Percentiles rank a stretch among this genome's conserved stretches.
Evolutionary conservation across 2,888 invertebrate genomes (phyloP).

Genomic region (Congeria kusceri): DNA sequence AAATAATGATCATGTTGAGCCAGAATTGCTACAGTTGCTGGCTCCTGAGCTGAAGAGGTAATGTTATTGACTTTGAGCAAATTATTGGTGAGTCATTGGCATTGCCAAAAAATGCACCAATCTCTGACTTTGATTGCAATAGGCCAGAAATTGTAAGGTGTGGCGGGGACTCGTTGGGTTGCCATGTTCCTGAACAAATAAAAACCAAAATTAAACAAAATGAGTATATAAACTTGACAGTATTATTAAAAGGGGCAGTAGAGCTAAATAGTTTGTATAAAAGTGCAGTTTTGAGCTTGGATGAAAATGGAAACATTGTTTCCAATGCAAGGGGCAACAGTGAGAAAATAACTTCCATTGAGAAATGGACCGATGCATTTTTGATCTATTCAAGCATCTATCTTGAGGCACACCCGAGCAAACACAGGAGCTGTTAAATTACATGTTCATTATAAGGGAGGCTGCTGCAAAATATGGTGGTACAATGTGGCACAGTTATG

Average conservation of each 20-base stretch:
- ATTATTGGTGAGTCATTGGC: not conserved
- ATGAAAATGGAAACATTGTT: slow-evolving; percentile 19
- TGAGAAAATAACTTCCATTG: slow-evolving; percentile 25
- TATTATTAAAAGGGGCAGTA: slow-evolving; percentile 18
- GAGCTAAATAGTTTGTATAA: slow-evolving; percentile 5
- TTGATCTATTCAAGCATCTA: slow-evolving; percentile 29
- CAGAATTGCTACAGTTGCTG: too few species aligned
- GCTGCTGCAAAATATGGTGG: slow-evolving; percentile 22
- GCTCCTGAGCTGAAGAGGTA: too few species aligned
- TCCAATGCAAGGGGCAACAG: not conserved
- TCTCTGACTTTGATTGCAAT: not conserved
- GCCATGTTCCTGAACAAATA: slow-evolving; percentile 20
- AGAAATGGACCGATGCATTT: slow-evolving; percentile 53
- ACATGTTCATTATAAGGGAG: slow-evolving; percentile 29
- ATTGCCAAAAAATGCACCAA: not conserved
- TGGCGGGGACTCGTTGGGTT: slow-evolving; percentile 17
- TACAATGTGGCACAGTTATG: slow-evolving; percentile 32
- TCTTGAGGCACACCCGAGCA: slow-evolving; percentile 8
- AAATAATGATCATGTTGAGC: too few species aligned
- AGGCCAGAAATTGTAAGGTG: slow-evolving; percentile 11
- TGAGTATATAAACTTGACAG: slow-evolving; percentile 15
- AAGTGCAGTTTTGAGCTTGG: not conserved
- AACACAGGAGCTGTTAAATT: slow-evolving; percentile 33
- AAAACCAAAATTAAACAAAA: slow-evolving; percentile 17
- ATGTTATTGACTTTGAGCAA: not conserved